Percentiles rank a stretch among this genome's conserved stretches.
Conservation (phyloP, 2,888 invertebrate species). For the Philereme vetulata region DNA sequence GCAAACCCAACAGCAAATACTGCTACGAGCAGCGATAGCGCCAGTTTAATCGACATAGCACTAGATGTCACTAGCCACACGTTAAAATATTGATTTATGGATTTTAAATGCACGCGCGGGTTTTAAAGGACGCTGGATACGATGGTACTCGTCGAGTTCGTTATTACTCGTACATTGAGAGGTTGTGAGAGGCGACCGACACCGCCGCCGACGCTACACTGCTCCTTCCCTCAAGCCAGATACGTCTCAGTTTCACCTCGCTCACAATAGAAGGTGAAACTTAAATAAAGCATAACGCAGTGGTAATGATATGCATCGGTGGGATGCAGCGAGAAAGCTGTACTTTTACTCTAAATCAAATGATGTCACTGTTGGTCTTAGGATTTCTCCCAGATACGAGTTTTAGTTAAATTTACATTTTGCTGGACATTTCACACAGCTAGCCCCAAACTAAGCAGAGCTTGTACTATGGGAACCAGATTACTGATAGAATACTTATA, state of each 20-base stretch:
- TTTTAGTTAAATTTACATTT: too few relatives aligned
- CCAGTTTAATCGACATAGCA: conserved; percentile 70
- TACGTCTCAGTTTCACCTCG: conserved; percentile 76
- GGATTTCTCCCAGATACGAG: conserved; percentile 3
- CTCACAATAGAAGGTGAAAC: conserved; percentile 83
- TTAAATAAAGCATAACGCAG: conserved; percentile 80
- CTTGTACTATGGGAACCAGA: too few relatives aligned
- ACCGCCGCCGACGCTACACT: conserved; percentile 69
- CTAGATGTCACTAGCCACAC: conserved; percentile 43
- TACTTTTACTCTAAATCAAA: conserved; percentile 29
- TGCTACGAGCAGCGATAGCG: conserved; percentile 62
- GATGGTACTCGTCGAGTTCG: background rate
- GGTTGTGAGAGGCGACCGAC: conserved; percentile 64
- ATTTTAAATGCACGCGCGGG: conserved; percentile 53
- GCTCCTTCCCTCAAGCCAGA: conserved; percentile 74
- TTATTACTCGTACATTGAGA: conserved; percentile 11
- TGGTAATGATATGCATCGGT: conserved; percentile 74
- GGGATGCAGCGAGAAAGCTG: conserved; percentile 77
- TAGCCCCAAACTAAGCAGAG: too few relatives aligned
- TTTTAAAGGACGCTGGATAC: conserved; percentile 46
- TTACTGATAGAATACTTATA: too few relatives aligned
- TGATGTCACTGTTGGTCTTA: conserved; percentile 9
- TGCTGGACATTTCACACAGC: too few relatives aligned
- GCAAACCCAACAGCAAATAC: conserved; percentile 59
- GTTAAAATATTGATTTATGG: conserved; percentile 44